Evolutionary conservation across 2,888 invertebrate genomes (phyloP).

Genomic region (Protonemura montana): DNA sequence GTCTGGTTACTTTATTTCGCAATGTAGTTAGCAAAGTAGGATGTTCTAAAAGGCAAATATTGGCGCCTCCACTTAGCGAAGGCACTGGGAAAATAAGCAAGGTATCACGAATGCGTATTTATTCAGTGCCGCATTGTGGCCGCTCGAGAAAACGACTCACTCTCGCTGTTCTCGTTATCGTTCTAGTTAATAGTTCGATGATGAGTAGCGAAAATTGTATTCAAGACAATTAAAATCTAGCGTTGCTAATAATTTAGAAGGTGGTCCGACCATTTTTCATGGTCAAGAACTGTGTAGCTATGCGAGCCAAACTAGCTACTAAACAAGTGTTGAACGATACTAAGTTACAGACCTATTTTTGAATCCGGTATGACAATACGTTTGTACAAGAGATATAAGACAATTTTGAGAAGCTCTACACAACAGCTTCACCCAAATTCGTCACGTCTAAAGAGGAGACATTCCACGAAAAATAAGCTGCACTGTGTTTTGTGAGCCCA

Average conservation of each 20-base stretch:
- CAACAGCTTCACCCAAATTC: not conserved
- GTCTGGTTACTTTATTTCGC: not conserved
- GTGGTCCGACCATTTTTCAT: not conserved
- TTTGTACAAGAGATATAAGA: not conserved
- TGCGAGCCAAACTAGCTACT: not conserved
- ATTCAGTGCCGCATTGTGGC: not conserved
- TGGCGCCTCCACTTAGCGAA: not conserved
- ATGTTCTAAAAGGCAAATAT: slow-evolving; percentile 12
- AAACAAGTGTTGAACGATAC: no score
- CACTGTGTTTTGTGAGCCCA: not conserved
- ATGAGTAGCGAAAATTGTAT: not conserved
- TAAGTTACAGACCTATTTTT: not conserved
- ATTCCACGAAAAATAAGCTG: not conserved
- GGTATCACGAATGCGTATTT: not conserved
- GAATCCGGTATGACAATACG: not conserved
- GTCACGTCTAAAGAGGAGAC: not conserved
- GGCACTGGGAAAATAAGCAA: not conserved
- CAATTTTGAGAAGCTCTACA: not conserved
- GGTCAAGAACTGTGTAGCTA: not conserved
- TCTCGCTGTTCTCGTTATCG: not conserved
- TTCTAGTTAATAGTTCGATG: not conserved
- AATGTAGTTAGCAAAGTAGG: not conserved
- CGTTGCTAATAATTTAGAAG: not conserved
- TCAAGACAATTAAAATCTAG: not conserved
- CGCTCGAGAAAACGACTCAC: not conserved